These are phyloP conservation scores for Archaeoteleia sp. DNA, from an alignment of 2,888 invertebrate genomes.

Conservation along the genomic window DNA sequence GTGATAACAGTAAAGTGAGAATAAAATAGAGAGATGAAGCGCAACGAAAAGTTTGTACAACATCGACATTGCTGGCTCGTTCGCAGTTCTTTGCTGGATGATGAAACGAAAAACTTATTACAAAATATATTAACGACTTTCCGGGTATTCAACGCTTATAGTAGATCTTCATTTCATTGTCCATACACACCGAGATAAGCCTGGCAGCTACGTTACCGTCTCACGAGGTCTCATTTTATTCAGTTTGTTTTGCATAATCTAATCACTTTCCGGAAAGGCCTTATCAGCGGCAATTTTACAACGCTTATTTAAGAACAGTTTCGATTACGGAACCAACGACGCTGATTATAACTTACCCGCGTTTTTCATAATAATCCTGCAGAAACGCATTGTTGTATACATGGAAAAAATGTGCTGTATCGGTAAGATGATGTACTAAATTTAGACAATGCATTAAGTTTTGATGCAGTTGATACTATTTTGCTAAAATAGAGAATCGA, in stretches of 20 bases:
- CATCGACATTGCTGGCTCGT: constrained; percentile 32
- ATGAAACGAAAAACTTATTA: constrained; percentile 52
- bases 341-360: background rate
- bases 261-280: constrained; percentile 52
- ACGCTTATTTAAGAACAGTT: constrained; percentile 17
- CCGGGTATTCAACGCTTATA: constrained; percentile 21
- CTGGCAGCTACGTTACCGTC: constrained; percentile 19
- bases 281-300: constrained; percentile 31
- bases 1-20: constrained; percentile 51
- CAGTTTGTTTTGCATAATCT: constrained; percentile 64
- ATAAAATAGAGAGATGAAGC: constrained; percentile 42
- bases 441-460: too few relatives aligned
- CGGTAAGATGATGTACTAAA: too few relatives aligned
- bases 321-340: constrained; percentile 14
- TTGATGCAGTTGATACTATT: too few relatives aligned
- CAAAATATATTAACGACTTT: constrained; percentile 50
- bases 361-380: too few relatives aligned
- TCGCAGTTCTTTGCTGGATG: constrained; percentile 33
- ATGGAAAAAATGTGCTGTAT: too few relatives aligned
- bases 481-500: too few relatives aligned
- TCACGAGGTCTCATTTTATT: constrained; percentile 59
- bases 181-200: constrained; percentile 33
- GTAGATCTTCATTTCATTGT: constrained; percentile 36
- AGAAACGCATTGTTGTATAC: too few relatives aligned
- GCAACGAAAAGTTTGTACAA: constrained; percentile 45